Conservation (phyloP, 2,797 vertebrate genomes). For the Hypotaenidia philippensis region DNA sequence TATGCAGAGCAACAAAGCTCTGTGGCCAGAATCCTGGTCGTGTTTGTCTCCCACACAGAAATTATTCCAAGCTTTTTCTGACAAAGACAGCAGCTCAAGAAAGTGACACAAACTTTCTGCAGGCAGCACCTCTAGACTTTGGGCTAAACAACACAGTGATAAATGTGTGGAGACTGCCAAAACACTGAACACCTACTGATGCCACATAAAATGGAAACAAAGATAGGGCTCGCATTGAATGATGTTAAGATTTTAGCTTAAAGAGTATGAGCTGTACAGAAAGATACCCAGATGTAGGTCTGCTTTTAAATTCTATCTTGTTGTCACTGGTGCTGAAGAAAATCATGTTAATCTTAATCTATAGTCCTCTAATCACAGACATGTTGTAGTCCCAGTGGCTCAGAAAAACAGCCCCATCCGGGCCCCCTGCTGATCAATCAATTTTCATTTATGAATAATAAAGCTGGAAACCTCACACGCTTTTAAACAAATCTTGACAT, state of each 20-base stretch:
- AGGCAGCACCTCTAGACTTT: neutral
- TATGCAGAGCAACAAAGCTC: neutral
- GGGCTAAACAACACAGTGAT: neutral
- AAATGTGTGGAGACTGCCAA: neutral
- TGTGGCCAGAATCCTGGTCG: neutral
- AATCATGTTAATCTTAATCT: neutral
- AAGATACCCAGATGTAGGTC: neutral
- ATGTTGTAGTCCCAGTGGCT: neutral
- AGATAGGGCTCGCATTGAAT: neutral
- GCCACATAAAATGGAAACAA: neutral
- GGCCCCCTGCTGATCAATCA: neutral
- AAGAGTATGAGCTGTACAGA: neutral
- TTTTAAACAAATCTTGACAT: neutral
- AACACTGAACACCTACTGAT: neutral
- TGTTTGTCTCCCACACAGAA: neutral
- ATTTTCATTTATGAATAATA: neutral
- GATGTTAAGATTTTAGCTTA: neutral
- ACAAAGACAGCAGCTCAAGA: neutral
- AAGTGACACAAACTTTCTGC: neutral
- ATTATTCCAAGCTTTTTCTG: neutral
- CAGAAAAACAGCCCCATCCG: neutral
- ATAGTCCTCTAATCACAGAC: neutral
- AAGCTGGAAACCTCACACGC: neutral
- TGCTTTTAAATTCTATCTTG: neutral
- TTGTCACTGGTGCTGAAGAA: neutral